Evolutionary conservation across 2,888 invertebrate species (phyloP).

Genomic region (Epinotia bilunana): DNA sequence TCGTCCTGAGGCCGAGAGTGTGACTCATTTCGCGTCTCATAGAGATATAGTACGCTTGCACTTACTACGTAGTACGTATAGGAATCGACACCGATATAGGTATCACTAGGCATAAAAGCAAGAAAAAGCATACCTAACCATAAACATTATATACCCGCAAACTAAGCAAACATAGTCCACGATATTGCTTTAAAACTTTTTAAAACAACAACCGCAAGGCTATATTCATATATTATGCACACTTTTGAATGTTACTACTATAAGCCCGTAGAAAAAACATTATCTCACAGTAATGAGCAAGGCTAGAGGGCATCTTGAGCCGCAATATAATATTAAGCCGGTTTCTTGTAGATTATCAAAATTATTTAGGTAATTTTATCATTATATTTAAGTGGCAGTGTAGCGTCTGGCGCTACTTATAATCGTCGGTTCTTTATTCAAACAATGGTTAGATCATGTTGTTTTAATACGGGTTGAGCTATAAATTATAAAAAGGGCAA

Average conservation of each 20-base stretch:
- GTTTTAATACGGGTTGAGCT: slow-evolving; percentile 67
- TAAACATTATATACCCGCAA: background rate
- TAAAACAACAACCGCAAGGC: background rate
- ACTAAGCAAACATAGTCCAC: background rate
- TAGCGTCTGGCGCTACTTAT: slow-evolving; percentile 39
- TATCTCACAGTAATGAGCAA: background rate
- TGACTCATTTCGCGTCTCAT: slow-evolving; percentile 45
- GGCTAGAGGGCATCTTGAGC: background rate
- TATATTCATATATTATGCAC: background rate
- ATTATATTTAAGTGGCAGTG: slow-evolving; percentile 27
- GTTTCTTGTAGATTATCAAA: slow-evolving; percentile 18
- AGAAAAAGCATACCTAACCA: background rate
- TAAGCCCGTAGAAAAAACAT: background rate
- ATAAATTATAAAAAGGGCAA: slow-evolving; percentile 69
- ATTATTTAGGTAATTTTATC: slow-evolving; percentile 24
- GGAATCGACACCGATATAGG: background rate
- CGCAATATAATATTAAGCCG: slow-evolving; percentile 18
- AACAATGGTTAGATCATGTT: slow-evolving; percentile 67
- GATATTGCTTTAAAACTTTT: background rate
- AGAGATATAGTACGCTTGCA: background rate
- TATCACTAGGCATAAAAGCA: background rate
- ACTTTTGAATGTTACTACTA: background rate
- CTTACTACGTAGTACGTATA: slow-evolving; percentile 6
- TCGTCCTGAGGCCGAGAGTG: slow-evolving; percentile 16
- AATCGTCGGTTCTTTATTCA: slow-evolving; percentile 51